A percentile compares a stretch with the other conserved stretches of the same genome.
Conservation (phyloP, 2,797 vertebrate genomes). For the Amphiprion clarkii region DNA sequence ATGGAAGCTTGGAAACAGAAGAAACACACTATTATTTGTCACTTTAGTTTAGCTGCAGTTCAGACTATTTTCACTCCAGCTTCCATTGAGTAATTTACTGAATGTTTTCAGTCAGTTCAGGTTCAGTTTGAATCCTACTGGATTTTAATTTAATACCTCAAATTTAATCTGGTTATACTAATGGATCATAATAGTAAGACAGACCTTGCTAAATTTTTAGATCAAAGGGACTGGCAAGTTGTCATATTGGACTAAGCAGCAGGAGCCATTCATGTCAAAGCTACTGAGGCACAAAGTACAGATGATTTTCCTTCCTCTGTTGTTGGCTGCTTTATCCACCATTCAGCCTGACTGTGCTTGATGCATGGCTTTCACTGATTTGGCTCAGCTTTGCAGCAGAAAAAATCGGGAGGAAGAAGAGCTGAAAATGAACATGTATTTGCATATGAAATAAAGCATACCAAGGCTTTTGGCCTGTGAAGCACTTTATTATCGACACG, state of each 20-base stretch:
- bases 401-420: background rate
- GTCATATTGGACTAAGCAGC: slow-evolving; percentile 16
- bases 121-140: slow-evolving; percentile 29
- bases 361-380: slow-evolving; percentile 45
- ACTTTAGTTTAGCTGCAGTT: slow-evolving; percentile 66
- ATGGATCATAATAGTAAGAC: slow-evolving; percentile 28
- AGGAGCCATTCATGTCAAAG: slow-evolving; percentile 31
- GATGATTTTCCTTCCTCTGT: slow-evolving; percentile 22
- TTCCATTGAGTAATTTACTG: slow-evolving; percentile 40
- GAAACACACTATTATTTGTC: slow-evolving; percentile 47
- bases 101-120: slow-evolving; percentile 20
- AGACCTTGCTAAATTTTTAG: slow-evolving; percentile 12
- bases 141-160: slow-evolving; percentile 44
- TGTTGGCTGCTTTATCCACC: slow-evolving; percentile 28
- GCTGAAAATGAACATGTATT: slow-evolving; percentile 41
- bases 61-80: slow-evolving; percentile 47
- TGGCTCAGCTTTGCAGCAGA: slow-evolving; percentile 31
- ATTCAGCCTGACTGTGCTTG: slow-evolving; percentile 25
- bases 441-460: slow-evolving; percentile 55
- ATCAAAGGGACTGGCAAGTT: slow-evolving; percentile 30
- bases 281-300: slow-evolving; percentile 41
- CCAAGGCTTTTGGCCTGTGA: slow-evolving; percentile 63
- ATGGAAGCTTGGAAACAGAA: slow-evolving; percentile 22
- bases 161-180: slow-evolving; percentile 40
- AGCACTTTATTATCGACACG: slow-evolving; percentile 77